These are phyloP conservation scores for cattle (Bos taurus) DNA, from an alignment of 2,113 vertebrate species.

Conservation along the genomic window ARS-UCD2.0 NC_037343.1:78214001-78214500, in stretches of 20 bases:
- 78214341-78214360: neutral
- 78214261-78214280: neutral
- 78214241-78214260: neutral
- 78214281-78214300: neutral
- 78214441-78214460: neutral
- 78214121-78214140: neutral
- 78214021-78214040: neutral
- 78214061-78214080: neutral
- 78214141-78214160: accelerated
- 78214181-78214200: accelerated
- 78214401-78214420: too few relatives aligned
- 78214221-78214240: neutral
- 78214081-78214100: neutral
- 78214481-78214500: neutral
- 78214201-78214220: neutral
- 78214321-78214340: neutral
- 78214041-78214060: neutral
- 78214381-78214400: neutral
- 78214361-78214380: neutral
- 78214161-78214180: neutral
- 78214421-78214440: neutral
- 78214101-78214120: neutral
- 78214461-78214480: neutral
- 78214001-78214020: neutral
- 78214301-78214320: neutral